phyloP scores from a whole-genome alignment of 2,113 vertebrate species.

The Elanoides forficatus region DNA sequence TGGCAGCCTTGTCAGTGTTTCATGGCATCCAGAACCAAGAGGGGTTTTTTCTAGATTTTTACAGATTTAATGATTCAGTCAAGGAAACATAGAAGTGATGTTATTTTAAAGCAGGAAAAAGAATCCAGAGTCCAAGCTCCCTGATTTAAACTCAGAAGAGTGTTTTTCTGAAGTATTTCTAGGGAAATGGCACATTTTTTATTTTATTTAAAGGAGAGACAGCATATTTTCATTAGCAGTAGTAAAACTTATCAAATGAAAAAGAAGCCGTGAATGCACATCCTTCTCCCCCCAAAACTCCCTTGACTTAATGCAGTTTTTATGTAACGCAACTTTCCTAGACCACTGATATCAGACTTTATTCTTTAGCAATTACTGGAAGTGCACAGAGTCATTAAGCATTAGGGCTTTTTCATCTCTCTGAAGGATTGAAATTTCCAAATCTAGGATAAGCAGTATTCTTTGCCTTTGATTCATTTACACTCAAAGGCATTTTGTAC shows the following conservation, averaged over 20 bases:
- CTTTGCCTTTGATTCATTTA: slow-evolving; percentile 53
- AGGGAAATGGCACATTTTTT: not conserved
- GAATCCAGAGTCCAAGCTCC: not conserved
- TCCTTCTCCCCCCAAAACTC: not conserved
- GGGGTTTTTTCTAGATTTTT: not conserved
- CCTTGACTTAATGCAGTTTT: not conserved
- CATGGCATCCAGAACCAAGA: not conserved
- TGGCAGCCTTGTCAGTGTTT: not conserved
- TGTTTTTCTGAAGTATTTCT: not conserved
- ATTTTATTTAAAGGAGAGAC: not conserved
- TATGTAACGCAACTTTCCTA: not conserved
- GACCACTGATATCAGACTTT: slow-evolving; percentile 27
- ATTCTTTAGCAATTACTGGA: slow-evolving; percentile 64
- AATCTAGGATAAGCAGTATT: not conserved
- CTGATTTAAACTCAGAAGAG: not conserved
- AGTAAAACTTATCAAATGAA: not conserved
- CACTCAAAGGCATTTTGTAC: not conserved
- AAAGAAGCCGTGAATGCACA: not conserved
- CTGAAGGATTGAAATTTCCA: not conserved
- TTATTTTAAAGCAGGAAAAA: not conserved
- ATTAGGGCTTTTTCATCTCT: slow-evolving; percentile 22
- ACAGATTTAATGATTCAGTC: not conserved
- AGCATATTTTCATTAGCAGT: not conserved
- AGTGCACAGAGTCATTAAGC: slow-evolving; percentile 45
- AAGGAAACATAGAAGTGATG: not conserved